Conservation (phyloP, 2,797 vertebrate species). For the Lutjanus campechanus region DNA sequence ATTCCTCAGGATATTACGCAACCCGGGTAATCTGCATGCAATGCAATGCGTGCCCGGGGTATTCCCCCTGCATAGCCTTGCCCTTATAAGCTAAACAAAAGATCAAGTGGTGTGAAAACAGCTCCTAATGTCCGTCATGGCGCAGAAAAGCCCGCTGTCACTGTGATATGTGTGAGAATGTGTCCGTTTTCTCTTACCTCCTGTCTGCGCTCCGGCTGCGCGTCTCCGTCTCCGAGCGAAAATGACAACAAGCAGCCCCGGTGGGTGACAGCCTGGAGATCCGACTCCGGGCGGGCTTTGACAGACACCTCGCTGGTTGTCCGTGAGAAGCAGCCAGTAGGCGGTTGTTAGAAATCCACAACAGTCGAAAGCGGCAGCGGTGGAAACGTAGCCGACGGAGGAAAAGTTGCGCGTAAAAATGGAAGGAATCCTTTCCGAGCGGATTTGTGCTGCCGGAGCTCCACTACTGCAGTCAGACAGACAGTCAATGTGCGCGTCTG, state of each 20-base stretch:
- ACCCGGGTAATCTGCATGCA: constrained; percentile 91
- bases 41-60: constrained; percentile 76
- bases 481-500: constrained; percentile 52
- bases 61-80: constrained; percentile 75
- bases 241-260: constrained; percentile 60
- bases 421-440: constrained; percentile 79
- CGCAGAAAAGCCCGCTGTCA: constrained; percentile 41
- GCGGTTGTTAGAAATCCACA: constrained; percentile 61
- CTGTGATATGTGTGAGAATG: constrained; percentile 12
- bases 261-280: constrained; percentile 61
- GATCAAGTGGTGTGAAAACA: constrained; percentile 33
- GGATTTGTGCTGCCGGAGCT: constrained; percentile 86
- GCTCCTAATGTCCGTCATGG: constrained; percentile 17
- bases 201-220: constrained; percentile 52
- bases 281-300: constrained; percentile 47
- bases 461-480: constrained; percentile 64
- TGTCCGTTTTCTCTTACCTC: constrained; percentile 57
- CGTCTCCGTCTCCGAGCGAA: constrained; percentile 44
- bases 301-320: constrained; percentile 43
- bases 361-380: constrained; percentile 21
- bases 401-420: constrained; percentile 76
- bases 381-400: constrained; percentile 22
- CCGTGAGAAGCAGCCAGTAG: constrained; percentile 36
- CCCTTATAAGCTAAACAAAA: constrained; percentile 64
- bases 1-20: constrained; percentile 96